phyloP scores from a whole-genome alignment of 1,140 invertebrate species.

The Homarus americanus region DNA sequence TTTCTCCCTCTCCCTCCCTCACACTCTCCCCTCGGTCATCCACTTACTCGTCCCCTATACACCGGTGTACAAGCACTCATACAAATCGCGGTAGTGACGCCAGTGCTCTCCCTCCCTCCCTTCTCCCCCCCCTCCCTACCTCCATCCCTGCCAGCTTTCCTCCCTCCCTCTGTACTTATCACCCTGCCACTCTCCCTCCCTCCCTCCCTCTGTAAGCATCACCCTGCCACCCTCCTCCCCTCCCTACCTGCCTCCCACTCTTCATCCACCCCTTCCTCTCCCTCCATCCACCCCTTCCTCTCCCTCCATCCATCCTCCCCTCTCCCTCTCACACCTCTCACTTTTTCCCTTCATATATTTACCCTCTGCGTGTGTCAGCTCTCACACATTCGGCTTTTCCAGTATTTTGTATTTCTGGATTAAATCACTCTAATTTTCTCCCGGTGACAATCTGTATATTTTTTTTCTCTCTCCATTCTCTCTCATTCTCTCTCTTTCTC shows the following conservation, averaged over 20 bases:
- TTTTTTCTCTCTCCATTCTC: no score
- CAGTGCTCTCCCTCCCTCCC: background rate
- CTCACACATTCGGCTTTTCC: background rate
- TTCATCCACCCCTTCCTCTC: background rate
- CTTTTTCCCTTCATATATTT: background rate
- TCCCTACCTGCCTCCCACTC: background rate
- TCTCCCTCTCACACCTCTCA: background rate
- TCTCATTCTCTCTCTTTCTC: background rate
- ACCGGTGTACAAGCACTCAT: background rate
- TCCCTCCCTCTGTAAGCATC: background rate
- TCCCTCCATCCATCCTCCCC: background rate
- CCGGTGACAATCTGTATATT: background rate
- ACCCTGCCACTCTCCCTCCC: background rate
- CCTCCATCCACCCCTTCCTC: slow-evolving; percentile 1
- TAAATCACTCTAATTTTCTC: background rate
- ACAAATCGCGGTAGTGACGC: background rate
- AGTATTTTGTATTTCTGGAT: background rate
- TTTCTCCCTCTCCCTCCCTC: background rate
- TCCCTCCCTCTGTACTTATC: background rate
- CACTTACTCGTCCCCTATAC: background rate
- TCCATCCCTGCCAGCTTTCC: slow-evolving; percentile 3
- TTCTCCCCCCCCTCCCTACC: background rate
- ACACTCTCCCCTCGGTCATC: background rate
- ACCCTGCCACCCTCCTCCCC: background rate
- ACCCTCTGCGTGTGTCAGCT: background rate